Evolutionary conservation across 2,888 invertebrate genomes (phyloP), one percentile per base, ranked within the genome.

Genomic region (Aradus depressus): DNA sequence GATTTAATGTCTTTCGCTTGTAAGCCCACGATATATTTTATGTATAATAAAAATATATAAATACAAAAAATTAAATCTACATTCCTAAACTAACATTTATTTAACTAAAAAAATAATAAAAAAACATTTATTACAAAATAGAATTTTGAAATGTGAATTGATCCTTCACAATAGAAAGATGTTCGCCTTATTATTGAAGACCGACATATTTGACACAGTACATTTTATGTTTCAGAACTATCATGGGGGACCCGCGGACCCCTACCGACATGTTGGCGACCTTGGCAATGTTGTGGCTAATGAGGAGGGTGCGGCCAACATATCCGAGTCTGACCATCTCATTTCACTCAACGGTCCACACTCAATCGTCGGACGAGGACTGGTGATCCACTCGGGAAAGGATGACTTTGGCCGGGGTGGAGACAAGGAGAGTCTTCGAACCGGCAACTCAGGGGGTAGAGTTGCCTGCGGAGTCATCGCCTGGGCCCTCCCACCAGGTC

Each of bases 401-500:
- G 90, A 91, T 61, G 90, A 90, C 70, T 75, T 80, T 53, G 90
- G 90, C 19, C 72, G 70, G 60, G 78, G 79, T 10, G 73, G 73
- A 10, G 75, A 79, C 57, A 71, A 75, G 0, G 83, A 82, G 59
- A 88, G 88, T 25, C 72, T 72, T 67, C 81, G 75, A 60, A 89
- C 87, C 1, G 91, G 91, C 58, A 84, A 89, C 63, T 83, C 91
- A 3, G 90, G 90, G 1, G 76, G 74, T 2, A 75, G 88, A 53
- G 71, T 80, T 38, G 87, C 81, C 6, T 91, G 91, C 62, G 89
- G 87, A 31, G 76, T 88, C 64, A 81, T 90, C 64, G 90, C 35
- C 16, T 55, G 50, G 52, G 52, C 50, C 37, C 31, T 23, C 12
- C 56, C 56, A 10, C 44, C 42, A 18, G 48, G 37, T 2, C 54